Evolutionary conservation across 2,113 vertebrate species (phyloP), one percentile per base, ranked within the genome.

Genomic region (Vimba vimba): DNA sequence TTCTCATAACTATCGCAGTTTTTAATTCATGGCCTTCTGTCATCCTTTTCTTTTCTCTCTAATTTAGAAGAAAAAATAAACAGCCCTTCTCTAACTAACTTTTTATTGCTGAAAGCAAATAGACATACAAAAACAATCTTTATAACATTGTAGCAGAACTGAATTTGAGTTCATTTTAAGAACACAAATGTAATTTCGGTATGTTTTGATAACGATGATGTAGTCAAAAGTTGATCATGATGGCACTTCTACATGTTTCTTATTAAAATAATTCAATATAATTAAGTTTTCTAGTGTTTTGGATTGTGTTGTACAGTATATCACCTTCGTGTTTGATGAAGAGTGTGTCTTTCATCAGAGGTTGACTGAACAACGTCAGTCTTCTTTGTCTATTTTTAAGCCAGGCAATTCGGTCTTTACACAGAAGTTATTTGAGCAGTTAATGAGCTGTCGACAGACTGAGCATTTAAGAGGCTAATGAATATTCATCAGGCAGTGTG

Each of bases 401-500:
- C 60, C 69, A 39, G 25, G 76, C 57, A 84, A 75, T 82, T 88
- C 23, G n/a, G 47, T 6, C 66, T 59, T 27, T 64, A 80, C 86
- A 78, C 78, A 87, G 79, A 47, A 77, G 62, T 77, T 84, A 82
- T 79, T 84, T 79, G 50, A 80, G 74, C 52, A 57, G 69, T 84
- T 86, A 39, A 86, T 80, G 79, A 21, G 73, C 55, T 80, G 52
- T 33, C 76, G 50, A 50, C 45, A n/a, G 59, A 64, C 30, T 80
- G 68, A 73, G 86, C 81, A 6, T 25, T 73, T 59, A 47, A 75
- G 30, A 73, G 33, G 57, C 62, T 79, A 75, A 87, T 91, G 7
- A 77, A 85, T 88, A 90, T 90, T 60, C 88, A 90, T 78, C 47
- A 60, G 82, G 17, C 47, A 66, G 23, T 83, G 78, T 81, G 88